A percentile compares a stretch with the other conserved stretches of the same genome.
phyloP scores from a whole-genome alignment of 2,888 invertebrate species.

The Phengaris arion region DNA sequence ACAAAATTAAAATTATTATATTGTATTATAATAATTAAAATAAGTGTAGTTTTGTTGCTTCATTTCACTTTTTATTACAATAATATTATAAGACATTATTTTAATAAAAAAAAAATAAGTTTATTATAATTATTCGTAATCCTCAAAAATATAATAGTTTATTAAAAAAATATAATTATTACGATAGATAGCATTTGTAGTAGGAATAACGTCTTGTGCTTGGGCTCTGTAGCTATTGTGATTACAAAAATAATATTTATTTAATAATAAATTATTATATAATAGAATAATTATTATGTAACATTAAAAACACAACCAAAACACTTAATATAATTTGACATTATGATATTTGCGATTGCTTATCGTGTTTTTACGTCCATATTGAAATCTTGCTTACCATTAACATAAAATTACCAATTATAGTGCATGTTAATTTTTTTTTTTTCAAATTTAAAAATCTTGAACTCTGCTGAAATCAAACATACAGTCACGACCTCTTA shows the following conservation, averaged over 20 bases:
- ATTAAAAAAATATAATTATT: constrained; percentile 15
- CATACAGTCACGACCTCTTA: neutral
- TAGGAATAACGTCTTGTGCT: constrained; percentile 10
- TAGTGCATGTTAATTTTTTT: neutral
- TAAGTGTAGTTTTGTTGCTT: neutral
- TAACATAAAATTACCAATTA: constrained; percentile 6
- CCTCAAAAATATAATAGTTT: constrained; percentile 2
- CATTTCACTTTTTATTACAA: neutral
- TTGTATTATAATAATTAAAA: neutral
- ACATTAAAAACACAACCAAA: constrained; percentile 33
- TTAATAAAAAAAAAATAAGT: neutral
- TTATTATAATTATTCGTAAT: neutral
- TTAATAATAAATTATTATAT: constrained; percentile 6
- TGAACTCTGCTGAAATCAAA: neutral
- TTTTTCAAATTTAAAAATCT: neutral
- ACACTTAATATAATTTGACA: constrained; percentile 65
- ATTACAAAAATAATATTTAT: constrained; percentile 21
- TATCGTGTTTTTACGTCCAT: constrained; percentile 40
- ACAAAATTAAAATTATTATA: neutral
- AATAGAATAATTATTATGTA: neutral
- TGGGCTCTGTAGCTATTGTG: constrained; percentile 3
- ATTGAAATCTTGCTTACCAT: constrained; percentile 23
- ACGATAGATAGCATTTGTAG: neutral
- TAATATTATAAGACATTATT: neutral
- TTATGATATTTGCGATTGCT: constrained; percentile 59